Evolutionary conservation across 2,797 vertebrate species (phyloP).

Genomic region (Hirundo rustica): DNA sequence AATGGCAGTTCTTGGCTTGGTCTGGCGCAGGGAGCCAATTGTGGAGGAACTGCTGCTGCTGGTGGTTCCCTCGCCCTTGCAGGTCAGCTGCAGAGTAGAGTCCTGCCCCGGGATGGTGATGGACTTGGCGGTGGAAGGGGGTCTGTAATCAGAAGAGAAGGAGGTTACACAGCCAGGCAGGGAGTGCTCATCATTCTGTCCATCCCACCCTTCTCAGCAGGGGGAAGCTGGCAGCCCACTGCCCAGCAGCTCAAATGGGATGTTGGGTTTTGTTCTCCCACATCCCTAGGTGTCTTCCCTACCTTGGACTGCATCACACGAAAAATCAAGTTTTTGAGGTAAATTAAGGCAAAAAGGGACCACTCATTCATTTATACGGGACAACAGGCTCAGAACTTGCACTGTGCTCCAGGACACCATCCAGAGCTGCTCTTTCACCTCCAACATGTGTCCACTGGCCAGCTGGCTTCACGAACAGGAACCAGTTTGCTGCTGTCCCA

Average conservation of each 20-base stretch:
- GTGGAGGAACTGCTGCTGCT: slow-evolving; percentile 71
- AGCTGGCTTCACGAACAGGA: not conserved
- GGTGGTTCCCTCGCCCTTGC: slow-evolving; percentile 92
- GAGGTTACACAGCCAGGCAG: not conserved
- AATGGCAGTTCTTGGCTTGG: slow-evolving; percentile 84
- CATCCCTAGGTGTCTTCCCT: not conserved
- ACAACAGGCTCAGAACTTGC: not conserved
- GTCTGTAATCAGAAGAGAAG: slow-evolving; percentile 67
- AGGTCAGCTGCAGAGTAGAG: slow-evolving; percentile 90
- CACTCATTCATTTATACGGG: not conserved
- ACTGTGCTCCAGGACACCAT: not conserved
- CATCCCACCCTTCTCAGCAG: not conserved
- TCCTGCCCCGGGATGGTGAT: slow-evolving; percentile 89
- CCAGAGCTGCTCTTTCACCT: not conserved
- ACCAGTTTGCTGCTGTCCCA: not conserved
- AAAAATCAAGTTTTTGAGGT: not conserved
- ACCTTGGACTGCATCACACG: not conserved
- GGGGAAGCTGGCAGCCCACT: not conserved
- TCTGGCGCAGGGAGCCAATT: slow-evolving; percentile 77
- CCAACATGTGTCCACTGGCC: not conserved
- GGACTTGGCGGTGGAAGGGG: slow-evolving; percentile 91
- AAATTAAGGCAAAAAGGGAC: not conserved
- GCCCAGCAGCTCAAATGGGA: not conserved
- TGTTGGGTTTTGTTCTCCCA: not conserved
- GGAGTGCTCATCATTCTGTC: not conserved